phyloP scores from a whole-genome alignment of 1,140 invertebrate genomes.

The Meloidogyne chitwoodi region DNA sequence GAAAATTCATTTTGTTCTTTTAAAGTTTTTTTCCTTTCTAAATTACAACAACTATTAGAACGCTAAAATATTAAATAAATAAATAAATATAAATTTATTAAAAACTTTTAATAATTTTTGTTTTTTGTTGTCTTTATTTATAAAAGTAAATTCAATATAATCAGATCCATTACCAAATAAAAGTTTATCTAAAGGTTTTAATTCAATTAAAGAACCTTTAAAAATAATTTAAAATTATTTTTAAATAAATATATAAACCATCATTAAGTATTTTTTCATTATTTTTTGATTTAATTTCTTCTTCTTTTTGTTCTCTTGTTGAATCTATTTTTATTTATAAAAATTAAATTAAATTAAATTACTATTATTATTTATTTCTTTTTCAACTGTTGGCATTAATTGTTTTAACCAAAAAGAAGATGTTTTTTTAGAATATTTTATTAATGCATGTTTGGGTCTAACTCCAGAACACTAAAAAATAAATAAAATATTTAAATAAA shows the following conservation, averaged over 20 bases:
- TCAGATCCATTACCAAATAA: constrained; percentile 26
- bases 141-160: constrained; percentile 22
- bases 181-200: constrained; percentile 18
- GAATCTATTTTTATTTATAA: no score
- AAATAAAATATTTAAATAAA: background rate
- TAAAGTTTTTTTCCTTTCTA: constrained; percentile 6
- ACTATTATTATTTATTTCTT: background rate
- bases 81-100: background rate
- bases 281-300: no score
- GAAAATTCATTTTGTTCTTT: constrained; percentile 5
- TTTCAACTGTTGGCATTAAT: background rate
- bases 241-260: background rate
- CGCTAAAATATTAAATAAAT: background rate
- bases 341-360: background rate
- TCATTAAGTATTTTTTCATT: background rate
- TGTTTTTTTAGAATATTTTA: constrained; percentile 36
- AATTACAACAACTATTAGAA: background rate
- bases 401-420: constrained; percentile 38
- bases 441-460: constrained; percentile 27
- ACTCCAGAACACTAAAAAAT: constrained; percentile 17
- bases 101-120: constrained; percentile 5
- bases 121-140: background rate
- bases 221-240: constrained; percentile 1
- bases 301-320: no score
- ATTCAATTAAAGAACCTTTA: constrained; percentile 23